phyloP scores from a whole-genome alignment of 1,140 invertebrate species.

The Calliopsis andreniformis region DNA sequence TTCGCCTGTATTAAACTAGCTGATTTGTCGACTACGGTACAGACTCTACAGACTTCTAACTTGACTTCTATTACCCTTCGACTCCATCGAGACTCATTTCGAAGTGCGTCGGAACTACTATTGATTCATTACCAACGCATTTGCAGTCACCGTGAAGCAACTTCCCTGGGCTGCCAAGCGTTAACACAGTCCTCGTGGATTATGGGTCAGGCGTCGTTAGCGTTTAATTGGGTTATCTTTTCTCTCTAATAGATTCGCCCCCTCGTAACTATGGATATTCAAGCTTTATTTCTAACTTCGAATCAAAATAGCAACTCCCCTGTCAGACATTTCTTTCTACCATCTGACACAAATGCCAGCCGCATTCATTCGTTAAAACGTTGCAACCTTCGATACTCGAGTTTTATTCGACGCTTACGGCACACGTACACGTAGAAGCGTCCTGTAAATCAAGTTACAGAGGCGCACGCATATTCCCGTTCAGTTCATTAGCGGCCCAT shows the following conservation, averaged over 20 bases:
- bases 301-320: too few relatives aligned
- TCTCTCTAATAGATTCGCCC: too few relatives aligned
- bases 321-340: background rate
- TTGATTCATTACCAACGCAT: background rate
- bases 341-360: background rate
- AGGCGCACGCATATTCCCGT: conserved; percentile 11
- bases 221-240: too few relatives aligned
- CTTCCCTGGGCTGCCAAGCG: background rate
- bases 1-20: conserved; percentile 69
- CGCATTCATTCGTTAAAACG: background rate
- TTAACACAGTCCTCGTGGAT: background rate
- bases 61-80: conserved; percentile 56
- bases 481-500: conserved; percentile 65
- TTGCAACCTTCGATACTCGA: background rate
- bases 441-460: conserved; percentile 5
- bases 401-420: background rate
- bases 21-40: conserved; percentile 68
- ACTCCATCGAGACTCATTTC: conserved; percentile 47
- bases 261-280: too few relatives aligned
- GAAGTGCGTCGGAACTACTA: background rate
- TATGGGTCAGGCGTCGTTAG: too few relatives aligned
- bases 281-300: too few relatives aligned
- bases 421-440: background rate
- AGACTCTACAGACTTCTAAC: conserved; percentile 64
- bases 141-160: background rate